phyloP scores from a whole-genome alignment of 2,797 vertebrate genomes.

The Cryptoprocta ferox region DNA sequence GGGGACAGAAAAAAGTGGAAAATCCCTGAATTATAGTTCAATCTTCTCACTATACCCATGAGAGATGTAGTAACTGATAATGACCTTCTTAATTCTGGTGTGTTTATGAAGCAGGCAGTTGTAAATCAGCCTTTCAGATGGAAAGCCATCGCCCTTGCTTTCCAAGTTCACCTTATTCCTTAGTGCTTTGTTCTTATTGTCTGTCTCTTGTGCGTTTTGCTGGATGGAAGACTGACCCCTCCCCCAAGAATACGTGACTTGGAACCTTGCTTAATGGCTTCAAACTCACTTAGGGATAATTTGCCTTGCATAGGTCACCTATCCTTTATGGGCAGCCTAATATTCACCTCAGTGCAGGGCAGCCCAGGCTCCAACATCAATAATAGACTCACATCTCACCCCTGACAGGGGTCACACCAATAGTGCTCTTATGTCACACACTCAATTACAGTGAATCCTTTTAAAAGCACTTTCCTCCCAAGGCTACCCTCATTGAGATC shows the following conservation, averaged over 20 bases:
- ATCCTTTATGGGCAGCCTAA: slow-evolving; percentile 73
- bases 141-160: not conserved
- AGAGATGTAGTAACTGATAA: not conserved
- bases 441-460: slow-evolving; percentile 60
- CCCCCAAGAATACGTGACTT: slow-evolving; percentile 35
- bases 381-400: slow-evolving; percentile 53
- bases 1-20: not conserved
- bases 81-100: not conserved
- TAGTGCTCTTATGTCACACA: slow-evolving; percentile 58
- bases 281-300: slow-evolving; percentile 68
- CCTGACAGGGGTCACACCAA: slow-evolving; percentile 61
- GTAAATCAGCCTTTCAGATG: not conserved
- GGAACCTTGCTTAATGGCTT: slow-evolving; percentile 63
- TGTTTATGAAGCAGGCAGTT: not conserved
- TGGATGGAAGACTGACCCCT: slow-evolving; percentile 19
- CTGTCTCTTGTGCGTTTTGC: not conserved
- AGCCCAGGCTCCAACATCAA: slow-evolving; percentile 44
- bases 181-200: not conserved
- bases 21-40: not conserved
- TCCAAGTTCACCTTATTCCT: not conserved
- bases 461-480: slow-evolving; percentile 62
- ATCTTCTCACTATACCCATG: not conserved
- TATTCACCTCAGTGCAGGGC: slow-evolving; percentile 26
- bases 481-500: not conserved
- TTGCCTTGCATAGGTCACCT: slow-evolving; percentile 55